Evolutionary conservation across 2,113 vertebrate genomes (phyloP), one percentile per base, ranked within the genome.

Genomic region (Microcebus ravelobensis): DNA sequence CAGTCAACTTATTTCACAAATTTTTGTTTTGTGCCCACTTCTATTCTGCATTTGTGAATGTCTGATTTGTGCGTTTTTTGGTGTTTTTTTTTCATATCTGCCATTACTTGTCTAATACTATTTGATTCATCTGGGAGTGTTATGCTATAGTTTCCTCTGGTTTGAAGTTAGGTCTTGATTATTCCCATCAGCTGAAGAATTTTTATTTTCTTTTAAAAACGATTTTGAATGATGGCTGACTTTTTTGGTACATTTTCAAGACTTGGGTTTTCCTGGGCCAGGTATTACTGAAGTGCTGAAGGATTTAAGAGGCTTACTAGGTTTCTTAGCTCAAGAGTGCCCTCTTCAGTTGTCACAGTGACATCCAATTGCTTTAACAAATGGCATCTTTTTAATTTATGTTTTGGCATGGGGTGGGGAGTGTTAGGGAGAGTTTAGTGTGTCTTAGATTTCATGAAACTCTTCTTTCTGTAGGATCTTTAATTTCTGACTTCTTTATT

Each of bases 341-440:
- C 94, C 89, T 91, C 95, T 96, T 77, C 94, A 88, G 82, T 55
- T 77, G 45, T 21, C 52, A 31, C 4, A 61, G 36, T 55, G n/a
- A 91, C 87, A 79, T 77, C 29, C 50, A 70, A 70, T 63, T 84
- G 63, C n/a, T 68, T 74, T 63, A 39, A 92, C 39, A 4, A 86
- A 36, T 12, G 55, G 13, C 42, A n/a, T 86, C 34, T 89, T 81
- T 48, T 14, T 27, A 15, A 10, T 50, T 61, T 67, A 1, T 36
- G 18, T 18, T 29, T 13, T 45, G 10, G 39, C 39, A 15, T 42
- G 15, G n/a, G 9, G 52, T 9, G 9, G 6, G 1, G 8, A 52
- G 6, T 29, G 2, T 45, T 68, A 52, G 15, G 34, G 34, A 39
- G 10, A 95, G 9, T 68, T 68, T 45, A 61, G 10, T 39, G 10